Evolutionary conservation across 35 echinoderm and acorn worm species (phyloP).

Genomic region (Patiria miniata): DNA sequence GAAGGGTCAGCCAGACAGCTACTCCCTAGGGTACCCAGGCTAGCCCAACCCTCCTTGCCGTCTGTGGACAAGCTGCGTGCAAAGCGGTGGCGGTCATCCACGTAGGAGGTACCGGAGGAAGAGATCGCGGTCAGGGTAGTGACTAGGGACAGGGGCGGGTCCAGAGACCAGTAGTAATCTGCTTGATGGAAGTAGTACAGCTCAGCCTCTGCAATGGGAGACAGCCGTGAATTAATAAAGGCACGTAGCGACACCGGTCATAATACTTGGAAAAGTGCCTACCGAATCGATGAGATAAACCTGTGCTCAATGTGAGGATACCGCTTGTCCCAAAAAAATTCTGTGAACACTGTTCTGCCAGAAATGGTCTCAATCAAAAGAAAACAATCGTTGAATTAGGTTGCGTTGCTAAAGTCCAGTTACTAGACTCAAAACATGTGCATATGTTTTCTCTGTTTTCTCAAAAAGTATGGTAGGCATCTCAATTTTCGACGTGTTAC

Average conservation of each 20-base stretch:
- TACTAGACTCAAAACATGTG: too few relatives aligned
- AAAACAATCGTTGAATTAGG: too few relatives aligned
- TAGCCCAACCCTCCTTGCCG: constrained; percentile 51
- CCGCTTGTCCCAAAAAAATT: too few relatives aligned
- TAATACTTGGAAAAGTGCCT: not conserved
- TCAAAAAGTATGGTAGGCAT: too few relatives aligned
- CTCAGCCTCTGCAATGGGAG: constrained; percentile 49
- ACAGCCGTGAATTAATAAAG: not conserved
- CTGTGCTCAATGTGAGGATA: too few relatives aligned
- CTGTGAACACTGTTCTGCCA: too few relatives aligned
- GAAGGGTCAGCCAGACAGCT: constrained; percentile 69
- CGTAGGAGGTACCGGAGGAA: constrained; percentile 4
- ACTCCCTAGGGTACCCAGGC: constrained; percentile 40
- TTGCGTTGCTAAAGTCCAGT: too few relatives aligned
- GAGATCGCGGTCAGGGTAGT: not conserved
- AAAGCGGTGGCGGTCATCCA: constrained; percentile 57
- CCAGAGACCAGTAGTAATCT: constrained; percentile 81
- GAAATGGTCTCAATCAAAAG: too few relatives aligned
- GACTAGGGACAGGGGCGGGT: constrained; percentile 33
- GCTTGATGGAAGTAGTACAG: constrained; percentile 46
- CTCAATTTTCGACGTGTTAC: too few relatives aligned
- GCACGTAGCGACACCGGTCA: not conserved
- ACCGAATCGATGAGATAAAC: too few relatives aligned
- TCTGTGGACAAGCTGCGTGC: constrained; percentile 59
- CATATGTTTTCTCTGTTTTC: too few relatives aligned